Conservation (phyloP, 2,113 vertebrate genomes). For the Dicerorhinus sumatrensis region DNA sequence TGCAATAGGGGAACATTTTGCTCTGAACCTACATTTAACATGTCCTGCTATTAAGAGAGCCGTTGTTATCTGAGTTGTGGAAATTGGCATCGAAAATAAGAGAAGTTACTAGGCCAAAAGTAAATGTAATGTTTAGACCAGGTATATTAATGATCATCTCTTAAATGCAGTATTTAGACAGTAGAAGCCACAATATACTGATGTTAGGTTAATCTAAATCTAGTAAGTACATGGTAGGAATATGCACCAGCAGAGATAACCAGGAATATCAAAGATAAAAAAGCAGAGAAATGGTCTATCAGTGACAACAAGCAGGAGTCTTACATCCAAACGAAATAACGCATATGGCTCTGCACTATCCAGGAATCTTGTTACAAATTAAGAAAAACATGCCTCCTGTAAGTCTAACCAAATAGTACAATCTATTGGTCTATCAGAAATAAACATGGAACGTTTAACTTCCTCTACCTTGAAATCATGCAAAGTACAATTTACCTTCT, state of each 20-base stretch:
- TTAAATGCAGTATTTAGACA: neutral
- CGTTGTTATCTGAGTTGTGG: constrained; percentile 50
- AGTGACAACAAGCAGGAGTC: neutral
- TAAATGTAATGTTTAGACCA: neutral
- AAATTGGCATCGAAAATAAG: constrained; percentile 56
- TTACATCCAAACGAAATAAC: neutral
- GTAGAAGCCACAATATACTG: neutral
- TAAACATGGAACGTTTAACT: neutral
- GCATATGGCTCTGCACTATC: neutral
- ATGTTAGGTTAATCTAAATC: neutral
- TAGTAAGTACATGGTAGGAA: neutral
- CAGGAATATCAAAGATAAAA: neutral
- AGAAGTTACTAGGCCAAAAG: neutral
- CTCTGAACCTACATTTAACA: constrained; percentile 27
- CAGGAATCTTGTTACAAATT: neutral
- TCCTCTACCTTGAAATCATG: neutral
- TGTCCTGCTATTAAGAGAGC: neutral
- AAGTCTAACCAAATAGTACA: neutral
- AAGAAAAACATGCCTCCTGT: neutral
- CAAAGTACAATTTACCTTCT: neutral
- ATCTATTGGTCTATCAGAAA: neutral
- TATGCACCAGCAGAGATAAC: neutral
- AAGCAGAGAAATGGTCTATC: neutral
- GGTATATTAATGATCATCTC: neutral
- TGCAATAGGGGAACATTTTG: constrained; percentile 9